These are phyloP conservation scores for Lasioglossum morio DNA, from an alignment of 2,888 invertebrate genomes.

Conservation along the genomic window DNA sequence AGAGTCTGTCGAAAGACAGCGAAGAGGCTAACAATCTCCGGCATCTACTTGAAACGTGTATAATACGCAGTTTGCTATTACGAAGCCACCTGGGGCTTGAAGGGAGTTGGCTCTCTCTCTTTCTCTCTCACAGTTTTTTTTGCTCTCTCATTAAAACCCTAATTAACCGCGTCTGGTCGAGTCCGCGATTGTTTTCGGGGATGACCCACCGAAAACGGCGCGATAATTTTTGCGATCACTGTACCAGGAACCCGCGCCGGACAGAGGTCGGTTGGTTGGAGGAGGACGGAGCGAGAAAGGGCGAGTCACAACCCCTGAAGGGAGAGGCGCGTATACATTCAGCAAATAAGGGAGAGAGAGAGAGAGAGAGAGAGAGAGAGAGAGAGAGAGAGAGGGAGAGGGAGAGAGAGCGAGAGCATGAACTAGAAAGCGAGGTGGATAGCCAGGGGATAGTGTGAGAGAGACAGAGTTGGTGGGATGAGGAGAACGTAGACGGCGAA, in stretches of 20 bases:
- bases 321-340: constrained; percentile 26
- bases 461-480: constrained; percentile 23
- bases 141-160: constrained; percentile 26
- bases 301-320: constrained; percentile 24
- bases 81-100: background rate
- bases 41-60: constrained; percentile 3
- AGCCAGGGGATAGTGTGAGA: constrained; percentile 48
- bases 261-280: constrained; percentile 33
- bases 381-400: constrained; percentile 22
- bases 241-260: constrained; percentile 55
- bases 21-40: constrained; percentile 2
- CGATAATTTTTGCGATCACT: constrained; percentile 73
- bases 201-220: constrained; percentile 64
- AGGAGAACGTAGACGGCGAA: background rate
- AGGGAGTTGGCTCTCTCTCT: background rate
- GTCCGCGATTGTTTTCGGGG: constrained; percentile 55
- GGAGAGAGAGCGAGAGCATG: constrained; percentile 17
- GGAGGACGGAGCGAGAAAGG: constrained; percentile 7
- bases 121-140: background rate
- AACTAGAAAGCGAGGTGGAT: constrained; percentile 25
- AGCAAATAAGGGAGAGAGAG: constrained; percentile 13
- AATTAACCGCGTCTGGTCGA: constrained; percentile 51
- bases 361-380: too few species aligned
- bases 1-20: background rate
- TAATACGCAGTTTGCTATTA: background rate